Evolutionary conservation across 2,113 vertebrate species (phyloP).

Genomic region (Acanthisitta chloris): DNA sequence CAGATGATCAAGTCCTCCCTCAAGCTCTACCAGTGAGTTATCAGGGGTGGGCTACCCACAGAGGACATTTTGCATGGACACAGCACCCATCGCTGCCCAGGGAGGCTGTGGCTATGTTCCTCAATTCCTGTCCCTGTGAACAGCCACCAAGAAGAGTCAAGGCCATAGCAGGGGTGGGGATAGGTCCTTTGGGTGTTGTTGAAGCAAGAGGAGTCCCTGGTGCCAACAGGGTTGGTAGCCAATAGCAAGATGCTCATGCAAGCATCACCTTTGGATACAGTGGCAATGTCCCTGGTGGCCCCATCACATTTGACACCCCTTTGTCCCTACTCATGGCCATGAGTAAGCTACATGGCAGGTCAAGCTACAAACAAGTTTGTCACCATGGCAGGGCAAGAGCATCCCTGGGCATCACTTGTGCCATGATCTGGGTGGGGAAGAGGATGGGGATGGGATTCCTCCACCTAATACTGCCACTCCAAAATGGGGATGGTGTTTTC

Average conservation of each 20-base stretch:
- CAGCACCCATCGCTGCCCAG: neutral
- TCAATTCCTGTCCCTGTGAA: neutral
- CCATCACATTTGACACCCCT: neutral
- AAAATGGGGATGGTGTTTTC: neutral
- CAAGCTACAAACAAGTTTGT: neutral
- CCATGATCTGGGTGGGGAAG: neutral
- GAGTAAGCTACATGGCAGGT: neutral
- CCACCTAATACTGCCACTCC: neutral
- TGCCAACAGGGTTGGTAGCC: neutral
- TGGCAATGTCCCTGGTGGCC: neutral
- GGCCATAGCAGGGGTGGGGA: neutral
- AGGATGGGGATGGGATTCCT: neutral
- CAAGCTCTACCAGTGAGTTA: slow-evolving; percentile 87
- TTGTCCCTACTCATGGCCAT: neutral
- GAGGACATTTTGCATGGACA: accelerated
- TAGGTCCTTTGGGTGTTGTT: neutral
- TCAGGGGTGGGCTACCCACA: accelerated
- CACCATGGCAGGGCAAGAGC: neutral
- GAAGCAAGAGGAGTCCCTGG: neutral
- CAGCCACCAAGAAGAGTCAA: neutral
- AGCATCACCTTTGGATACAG: accelerated
- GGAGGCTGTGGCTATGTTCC: too few relatives aligned
- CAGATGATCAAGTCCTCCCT: slow-evolving; percentile 71
- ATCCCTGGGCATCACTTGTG: neutral
- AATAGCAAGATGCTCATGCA: accelerated